Conservation (phyloP, 2,888 invertebrate species). For the Archaeoteleia sp. region DNA sequence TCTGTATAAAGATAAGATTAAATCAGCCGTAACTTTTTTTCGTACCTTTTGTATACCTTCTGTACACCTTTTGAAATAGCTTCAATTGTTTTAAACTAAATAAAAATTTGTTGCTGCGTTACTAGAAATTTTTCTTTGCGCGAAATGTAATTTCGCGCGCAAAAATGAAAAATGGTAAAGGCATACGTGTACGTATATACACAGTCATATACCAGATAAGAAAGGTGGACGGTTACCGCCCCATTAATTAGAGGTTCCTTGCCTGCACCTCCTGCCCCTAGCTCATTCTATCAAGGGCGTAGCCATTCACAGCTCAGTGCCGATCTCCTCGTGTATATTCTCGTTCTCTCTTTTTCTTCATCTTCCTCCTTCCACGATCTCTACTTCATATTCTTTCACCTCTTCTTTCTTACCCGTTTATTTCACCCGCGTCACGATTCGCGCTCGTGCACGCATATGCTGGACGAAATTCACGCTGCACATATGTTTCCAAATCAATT, state of each 20-base stretch:
- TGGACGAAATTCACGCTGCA: not conserved
- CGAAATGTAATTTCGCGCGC: constrained; percentile 38
- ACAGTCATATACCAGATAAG: constrained; percentile 52
- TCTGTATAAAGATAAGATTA: too few species aligned
- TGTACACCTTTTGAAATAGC: too few species aligned
- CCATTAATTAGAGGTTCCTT: constrained; percentile 68
- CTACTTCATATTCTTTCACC: constrained; percentile 21
- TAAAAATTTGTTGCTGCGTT: too few species aligned
- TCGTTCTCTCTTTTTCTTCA: constrained; percentile 17
- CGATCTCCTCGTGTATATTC: constrained; percentile 47
- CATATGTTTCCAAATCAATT: not conserved
- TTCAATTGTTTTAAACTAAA: too few species aligned
- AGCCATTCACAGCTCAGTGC: constrained; percentile 64
- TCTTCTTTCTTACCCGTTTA: constrained; percentile 31
- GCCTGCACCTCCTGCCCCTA: constrained; percentile 57
- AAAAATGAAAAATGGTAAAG: constrained; percentile 28
- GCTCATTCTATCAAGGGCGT: constrained; percentile 60
- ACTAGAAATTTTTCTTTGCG: constrained; percentile 30
- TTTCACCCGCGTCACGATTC: constrained; percentile 44
- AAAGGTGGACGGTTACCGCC: constrained; percentile 67
- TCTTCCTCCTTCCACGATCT: constrained; percentile 3
- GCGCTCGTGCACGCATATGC: constrained; percentile 37
- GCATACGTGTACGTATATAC: constrained; percentile 36
- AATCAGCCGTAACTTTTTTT: too few species aligned
- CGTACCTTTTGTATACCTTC: too few species aligned